Evolutionary conservation across 2,113 vertebrate genomes (phyloP).

Genomic region (Ariopsis seemanni): DNA sequence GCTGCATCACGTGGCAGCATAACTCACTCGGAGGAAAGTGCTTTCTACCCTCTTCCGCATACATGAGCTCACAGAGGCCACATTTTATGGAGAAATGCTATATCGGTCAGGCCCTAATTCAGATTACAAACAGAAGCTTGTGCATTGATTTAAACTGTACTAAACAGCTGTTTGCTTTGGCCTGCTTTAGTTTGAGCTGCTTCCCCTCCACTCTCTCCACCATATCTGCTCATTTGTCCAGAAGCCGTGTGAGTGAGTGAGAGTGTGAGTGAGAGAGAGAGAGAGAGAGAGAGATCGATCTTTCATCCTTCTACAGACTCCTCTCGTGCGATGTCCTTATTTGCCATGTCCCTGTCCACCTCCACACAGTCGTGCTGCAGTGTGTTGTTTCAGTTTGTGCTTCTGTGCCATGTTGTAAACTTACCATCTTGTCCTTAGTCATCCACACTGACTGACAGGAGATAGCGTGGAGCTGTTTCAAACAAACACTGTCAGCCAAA

Average conservation of each 20-base stretch:
- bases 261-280: background rate
- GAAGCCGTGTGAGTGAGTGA: background rate
- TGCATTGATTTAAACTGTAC: background rate
- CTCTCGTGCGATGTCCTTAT: slow-evolving; percentile 12
- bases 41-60: background rate
- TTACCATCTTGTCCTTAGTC: slow-evolving; percentile 7
- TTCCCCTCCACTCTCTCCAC: slow-evolving; percentile 43
- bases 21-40: background rate
- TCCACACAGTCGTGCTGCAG: slow-evolving; percentile 11
- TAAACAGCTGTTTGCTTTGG: slow-evolving; percentile 36
- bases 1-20: background rate
- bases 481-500: background rate
- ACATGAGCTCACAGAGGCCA: background rate
- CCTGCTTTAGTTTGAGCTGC: slow-evolving; percentile 48
- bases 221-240: slow-evolving; percentile 75
- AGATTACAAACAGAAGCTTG: background rate
- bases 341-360: slow-evolving; percentile 16
- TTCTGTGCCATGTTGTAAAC: slow-evolving; percentile 19
- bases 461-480: slow-evolving; percentile 58
- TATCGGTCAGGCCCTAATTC: background rate
- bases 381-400: slow-evolving; percentile 29
- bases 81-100: background rate
- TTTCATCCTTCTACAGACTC: slow-evolving; percentile 9
- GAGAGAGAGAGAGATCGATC: slow-evolving; percentile 35
- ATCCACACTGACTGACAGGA: slow-evolving; percentile 46